Base-by-base conservation (phyloP, 2,797 vertebrate species). In the Lycodopsis pacificus region DNA sequence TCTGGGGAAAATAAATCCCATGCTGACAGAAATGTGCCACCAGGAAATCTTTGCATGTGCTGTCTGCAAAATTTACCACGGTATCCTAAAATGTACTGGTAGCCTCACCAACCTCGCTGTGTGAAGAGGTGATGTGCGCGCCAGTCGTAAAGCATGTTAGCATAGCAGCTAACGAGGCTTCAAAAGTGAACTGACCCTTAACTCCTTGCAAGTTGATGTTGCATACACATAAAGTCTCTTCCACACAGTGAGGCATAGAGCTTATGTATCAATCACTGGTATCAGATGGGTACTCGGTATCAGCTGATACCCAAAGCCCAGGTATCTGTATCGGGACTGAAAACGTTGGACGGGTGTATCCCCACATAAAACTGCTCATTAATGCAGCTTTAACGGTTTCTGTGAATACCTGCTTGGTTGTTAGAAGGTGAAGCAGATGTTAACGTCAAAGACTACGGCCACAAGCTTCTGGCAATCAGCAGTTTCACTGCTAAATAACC, bases 401-500 rank as follows among this genome's bases (percentile, higher is more conserved):
- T 53, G 14, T 36, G 13, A 58, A 48, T 36, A 49, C n/a, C 20
- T n/a, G 44, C 53, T 70, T 61, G 51, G 49, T 20, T 75, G 30
- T 7, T 22, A 44, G 15, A 34, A 58, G 40, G 4, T 49, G 72
- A n/a, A 70, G 51, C 36, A 22, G 32, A 70, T 51, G 40, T 63
- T 73, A 15, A 57, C 68, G 54, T 68, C 57, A 70, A 2, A 36
- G 2, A 27, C 25, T 36, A 49, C 36, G 49, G 22, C 13, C 53
- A 54, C 61, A 40, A 6, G 17, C 1, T 5, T 34, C 34, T 27
- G 57, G n/a, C 38, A 42, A 67, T 65, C 38, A 59, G 72, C 72
- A 34, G 40, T 12, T 66, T 56, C 12, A 40, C 5, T n/a, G 40
- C 65, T 75, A 48, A 77, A 61, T 42, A 71, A 73, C 20, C 0